Evolutionary conservation across 2,113 vertebrate species (phyloP).

Genomic region (Macquaria australasica): DNA sequence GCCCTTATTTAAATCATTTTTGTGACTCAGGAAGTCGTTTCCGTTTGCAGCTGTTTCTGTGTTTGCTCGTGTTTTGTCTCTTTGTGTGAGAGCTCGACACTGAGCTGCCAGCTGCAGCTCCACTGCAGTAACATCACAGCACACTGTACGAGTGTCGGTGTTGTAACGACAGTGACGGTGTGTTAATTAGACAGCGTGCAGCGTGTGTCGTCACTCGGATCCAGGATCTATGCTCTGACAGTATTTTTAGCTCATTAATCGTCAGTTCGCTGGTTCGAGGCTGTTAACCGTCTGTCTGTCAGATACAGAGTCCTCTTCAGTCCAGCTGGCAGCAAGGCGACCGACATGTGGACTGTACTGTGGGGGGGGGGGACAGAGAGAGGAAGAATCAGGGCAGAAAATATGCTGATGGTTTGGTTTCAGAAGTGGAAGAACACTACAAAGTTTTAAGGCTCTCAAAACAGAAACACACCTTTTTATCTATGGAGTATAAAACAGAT

Average conservation of each 20-base stretch:
- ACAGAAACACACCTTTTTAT: too few relatives aligned
- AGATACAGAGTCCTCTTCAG: neutral
- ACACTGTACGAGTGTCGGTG: too few relatives aligned
- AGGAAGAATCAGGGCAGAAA: slow-evolving; percentile 8
- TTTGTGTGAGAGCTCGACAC: too few relatives aligned
- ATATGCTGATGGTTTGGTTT: neutral
- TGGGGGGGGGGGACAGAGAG: neutral
- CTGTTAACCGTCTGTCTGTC: slow-evolving; percentile 17
- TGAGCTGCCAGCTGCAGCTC: too few relatives aligned
- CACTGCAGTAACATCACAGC: too few relatives aligned
- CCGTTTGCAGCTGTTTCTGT: too few relatives aligned
- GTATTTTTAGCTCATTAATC: slow-evolving; percentile 32
- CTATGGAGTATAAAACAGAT: too few relatives aligned
- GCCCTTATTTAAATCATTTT: too few relatives aligned
- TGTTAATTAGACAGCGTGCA: neutral
- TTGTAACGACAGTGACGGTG: neutral
- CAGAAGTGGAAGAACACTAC: neutral
- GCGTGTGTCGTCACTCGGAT: neutral
- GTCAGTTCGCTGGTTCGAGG: slow-evolving; percentile 27
- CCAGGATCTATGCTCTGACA: neutral
- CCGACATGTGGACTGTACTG: neutral
- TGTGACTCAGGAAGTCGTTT: too few relatives aligned
- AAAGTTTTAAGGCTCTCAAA: neutral
- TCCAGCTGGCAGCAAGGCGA: neutral
- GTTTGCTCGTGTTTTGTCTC: too few relatives aligned